Base-by-base conservation (phyloP, 2,888 invertebrate species). In the Oligia fasciuncula region DNA sequence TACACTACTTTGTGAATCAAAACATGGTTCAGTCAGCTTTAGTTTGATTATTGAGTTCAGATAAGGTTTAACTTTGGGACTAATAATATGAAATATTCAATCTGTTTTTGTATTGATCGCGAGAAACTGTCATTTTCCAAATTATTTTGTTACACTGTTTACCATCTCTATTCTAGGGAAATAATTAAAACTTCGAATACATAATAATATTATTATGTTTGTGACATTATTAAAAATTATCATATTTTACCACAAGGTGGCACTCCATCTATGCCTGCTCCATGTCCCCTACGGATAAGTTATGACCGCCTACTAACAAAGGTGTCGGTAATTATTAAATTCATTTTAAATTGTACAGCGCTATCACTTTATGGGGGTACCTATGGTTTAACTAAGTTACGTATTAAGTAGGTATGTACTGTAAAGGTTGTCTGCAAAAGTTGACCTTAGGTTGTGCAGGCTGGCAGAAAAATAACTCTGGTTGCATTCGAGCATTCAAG, bases 311-410 rank as follows among this genome's bases (percentile, higher is more conserved):
- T 71, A 67, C 80, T 69, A 77, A 79, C 54, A 66, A 73, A 84
- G 83, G 78, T 78, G 87, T 85, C 70, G 49, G 80, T 87, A 85
- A 87, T 88, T 88, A 87, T 85, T 83, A 83, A 85, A 87, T 87
- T 85, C 72, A 83, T 85, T 88, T 76, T 68, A 81, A 83, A 83
- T 79, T 88, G 80, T 87, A 75, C 72, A 19, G 51, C 40, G 57
- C 72, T 70, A 79, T 83, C 65, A 79, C 66, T 87, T 87, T 80
- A 77, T 77, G 29, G 67, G 69, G n/a, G 23, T 40, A 35, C 23
- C 9, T 75, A 67, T 62, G 65, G 23, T 74, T 68, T 66, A 49
- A 80, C 43, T 75, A 40, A 71, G 51, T 72, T 57, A 51, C 70
- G 17, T 63, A 29, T 57, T 14, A 49, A 51, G 43, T 51, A 54